Evolutionary conservation across 2,888 invertebrate species (phyloP), one percentile per base, ranked within the genome.

Genomic region (Holacanthella duospinosa): DNA sequence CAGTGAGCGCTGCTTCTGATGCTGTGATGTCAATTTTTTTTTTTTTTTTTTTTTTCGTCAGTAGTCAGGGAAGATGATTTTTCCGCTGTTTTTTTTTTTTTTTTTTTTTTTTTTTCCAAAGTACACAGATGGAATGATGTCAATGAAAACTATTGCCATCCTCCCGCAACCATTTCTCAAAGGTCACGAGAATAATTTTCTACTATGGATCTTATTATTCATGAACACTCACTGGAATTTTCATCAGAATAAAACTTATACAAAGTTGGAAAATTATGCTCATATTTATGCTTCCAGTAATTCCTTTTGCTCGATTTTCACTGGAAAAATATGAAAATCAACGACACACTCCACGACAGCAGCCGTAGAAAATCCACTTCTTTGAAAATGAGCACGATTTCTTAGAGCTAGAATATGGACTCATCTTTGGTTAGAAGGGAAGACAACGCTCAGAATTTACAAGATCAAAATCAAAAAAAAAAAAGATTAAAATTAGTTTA

Each of bases 221-320:
- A 48, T 48, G 48, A 48, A 48, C 48, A 48, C 48, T 48, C 48
- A 4, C 21, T 21, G 12, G 48, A 48, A 48, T 48, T 48, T 48
- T 21, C 21, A 48, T 48, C 21, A 48, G 48, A 48, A 48, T 48
- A 48, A 48, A 48, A n/a, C n/a, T n/a, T n/a, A n/a, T n/a, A n/a
- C n/a, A 4, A 48, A 48, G 21, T 21, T n/a, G 48, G 21, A 48
- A 36, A 48, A 48, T n/a, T 48, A n/a, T 48, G 48, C 19, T 48
- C n/a, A 36, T 16, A 12, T 36, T 6, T 16, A n/a, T 36, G 6
- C 36, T 36, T 36, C 16, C 36, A 36, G 36, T 16, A 36, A 36
- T 36, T 6, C 36, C 9, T 36, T 16, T 36, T 16, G 36, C 6
- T 36, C n/a, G 6, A 36, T 36, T 36, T 36, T 36, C 36, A 36